phyloP scores from a whole-genome alignment of 2,113 vertebrate species.

The Amphiprion ocellaris region DNA sequence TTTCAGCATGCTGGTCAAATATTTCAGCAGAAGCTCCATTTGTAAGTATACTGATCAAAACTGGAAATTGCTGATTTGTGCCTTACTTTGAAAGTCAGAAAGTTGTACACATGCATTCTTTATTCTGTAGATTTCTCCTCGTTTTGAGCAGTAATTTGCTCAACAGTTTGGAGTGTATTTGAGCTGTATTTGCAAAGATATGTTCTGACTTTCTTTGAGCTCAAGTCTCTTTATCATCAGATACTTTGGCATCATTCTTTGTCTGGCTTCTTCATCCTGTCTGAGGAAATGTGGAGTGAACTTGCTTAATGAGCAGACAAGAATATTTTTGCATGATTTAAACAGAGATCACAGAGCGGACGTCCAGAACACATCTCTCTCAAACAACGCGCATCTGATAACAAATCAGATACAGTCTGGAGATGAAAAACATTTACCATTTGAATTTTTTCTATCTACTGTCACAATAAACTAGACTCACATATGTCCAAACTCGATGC shows the following conservation, averaged over 20 bases:
- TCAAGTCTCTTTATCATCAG: conserved; percentile 51
- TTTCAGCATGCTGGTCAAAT: conserved; percentile 5
- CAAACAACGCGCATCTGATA: conserved; percentile 50
- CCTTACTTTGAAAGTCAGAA: conserved; percentile 8
- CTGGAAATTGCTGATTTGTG: background rate
- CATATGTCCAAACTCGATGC: background rate
- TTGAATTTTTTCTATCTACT: background rate
- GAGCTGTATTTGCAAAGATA: conserved; percentile 30
- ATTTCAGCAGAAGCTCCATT: conserved; percentile 7
- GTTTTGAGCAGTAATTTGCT: conserved; percentile 18
- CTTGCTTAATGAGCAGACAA: conserved; percentile 71
- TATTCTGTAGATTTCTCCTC: background rate
- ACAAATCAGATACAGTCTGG: conserved; percentile 35
- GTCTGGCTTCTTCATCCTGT: conserved; percentile 53
- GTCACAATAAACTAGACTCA: background rate
- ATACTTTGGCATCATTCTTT: conserved; percentile 53
- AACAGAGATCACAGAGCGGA: conserved; percentile 62
- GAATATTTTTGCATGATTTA: conserved; percentile 75
- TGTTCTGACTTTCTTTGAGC: conserved; percentile 50
- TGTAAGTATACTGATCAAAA: background rate
- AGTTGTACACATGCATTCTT: conserved; percentile 1
- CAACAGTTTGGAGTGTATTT: conserved; percentile 13
- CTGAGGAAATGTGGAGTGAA: conserved; percentile 47
- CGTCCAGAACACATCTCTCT: conserved; percentile 42
- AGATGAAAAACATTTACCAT: conserved; percentile 37